phyloP scores from a whole-genome alignment of 2,888 invertebrate species.

The Machimus rusticus region DNA sequence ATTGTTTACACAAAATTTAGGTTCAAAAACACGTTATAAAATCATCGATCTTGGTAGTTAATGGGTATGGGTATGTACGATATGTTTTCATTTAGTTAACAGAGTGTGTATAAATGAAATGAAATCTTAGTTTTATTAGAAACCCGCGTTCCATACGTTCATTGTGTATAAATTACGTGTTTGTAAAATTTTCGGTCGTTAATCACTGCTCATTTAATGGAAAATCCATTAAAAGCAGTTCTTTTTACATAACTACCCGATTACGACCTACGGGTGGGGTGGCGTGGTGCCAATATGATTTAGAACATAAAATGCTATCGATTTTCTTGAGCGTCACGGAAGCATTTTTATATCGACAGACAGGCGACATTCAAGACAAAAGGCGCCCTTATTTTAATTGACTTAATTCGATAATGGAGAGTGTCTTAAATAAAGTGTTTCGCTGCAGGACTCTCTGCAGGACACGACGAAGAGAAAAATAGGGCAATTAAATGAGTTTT shows the following conservation, averaged over 20 bases:
- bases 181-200: no score
- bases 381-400: neutral
- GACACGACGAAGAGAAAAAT: neutral
- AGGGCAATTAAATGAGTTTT: neutral
- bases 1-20: no score
- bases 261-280: neutral
- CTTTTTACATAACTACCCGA: neutral
- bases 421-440: neutral
- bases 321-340: neutral
- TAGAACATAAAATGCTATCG: neutral
- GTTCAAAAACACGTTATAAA: no score
- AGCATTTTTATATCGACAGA: neutral
- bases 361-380: neutral
- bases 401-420: neutral
- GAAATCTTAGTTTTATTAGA: no score
- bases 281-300: neutral
- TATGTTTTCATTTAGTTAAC: no score
- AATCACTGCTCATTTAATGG: neutral
- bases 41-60: no score
- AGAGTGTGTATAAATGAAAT: no score
- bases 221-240: neutral
- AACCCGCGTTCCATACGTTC: no score
- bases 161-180: no score
- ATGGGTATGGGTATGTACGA: no score
- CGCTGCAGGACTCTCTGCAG: neutral